phyloP scores from a whole-genome alignment of 2,888 invertebrate genomes.

The Pammene fasciana region DNA sequence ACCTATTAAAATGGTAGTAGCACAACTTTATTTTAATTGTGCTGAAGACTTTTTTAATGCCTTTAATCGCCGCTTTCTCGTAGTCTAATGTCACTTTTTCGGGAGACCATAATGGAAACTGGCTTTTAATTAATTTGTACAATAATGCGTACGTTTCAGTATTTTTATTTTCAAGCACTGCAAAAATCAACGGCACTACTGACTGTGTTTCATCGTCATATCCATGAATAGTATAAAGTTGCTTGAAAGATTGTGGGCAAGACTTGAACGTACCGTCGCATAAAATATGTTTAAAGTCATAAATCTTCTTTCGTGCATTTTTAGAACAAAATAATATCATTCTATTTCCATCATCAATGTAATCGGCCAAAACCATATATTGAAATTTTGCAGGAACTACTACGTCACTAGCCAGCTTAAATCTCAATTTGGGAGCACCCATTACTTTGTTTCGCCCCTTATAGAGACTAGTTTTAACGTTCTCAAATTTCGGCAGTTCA shows the following conservation, averaged over 20 bases:
- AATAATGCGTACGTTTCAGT: neutral
- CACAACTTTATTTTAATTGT: neutral
- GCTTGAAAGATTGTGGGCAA: slow-evolving; percentile 4
- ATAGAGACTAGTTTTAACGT: slow-evolving; percentile 7
- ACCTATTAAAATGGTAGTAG: slow-evolving; percentile 4
- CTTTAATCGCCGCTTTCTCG: slow-evolving; percentile 22
- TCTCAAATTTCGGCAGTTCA: neutral
- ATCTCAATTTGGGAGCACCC: slow-evolving; percentile 16
- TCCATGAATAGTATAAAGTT: slow-evolving; percentile 5
- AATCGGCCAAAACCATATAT: slow-evolving; percentile 6
- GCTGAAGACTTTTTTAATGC: slow-evolving; percentile 30
- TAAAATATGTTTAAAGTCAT: slow-evolving; percentile 1
- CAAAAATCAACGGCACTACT: slow-evolving; percentile 5
- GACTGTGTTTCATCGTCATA: slow-evolving; percentile 21
- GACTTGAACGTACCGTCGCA: slow-evolving; percentile 6
- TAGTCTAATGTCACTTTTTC: slow-evolving; percentile 3
- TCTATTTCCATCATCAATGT: slow-evolving; percentile 10
- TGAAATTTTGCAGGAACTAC: slow-evolving; percentile 9
- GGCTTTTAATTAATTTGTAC: neutral
- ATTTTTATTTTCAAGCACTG: neutral
- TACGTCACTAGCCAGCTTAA: slow-evolving; percentile 11
- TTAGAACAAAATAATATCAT: slow-evolving; percentile 13
- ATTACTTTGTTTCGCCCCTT: slow-evolving; percentile 13
- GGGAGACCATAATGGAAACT: neutral
- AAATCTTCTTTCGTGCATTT: slow-evolving; percentile 11